phyloP scores from a whole-genome alignment of 2,888 invertebrate genomes.

The Bruchidius siliquastri region DNA sequence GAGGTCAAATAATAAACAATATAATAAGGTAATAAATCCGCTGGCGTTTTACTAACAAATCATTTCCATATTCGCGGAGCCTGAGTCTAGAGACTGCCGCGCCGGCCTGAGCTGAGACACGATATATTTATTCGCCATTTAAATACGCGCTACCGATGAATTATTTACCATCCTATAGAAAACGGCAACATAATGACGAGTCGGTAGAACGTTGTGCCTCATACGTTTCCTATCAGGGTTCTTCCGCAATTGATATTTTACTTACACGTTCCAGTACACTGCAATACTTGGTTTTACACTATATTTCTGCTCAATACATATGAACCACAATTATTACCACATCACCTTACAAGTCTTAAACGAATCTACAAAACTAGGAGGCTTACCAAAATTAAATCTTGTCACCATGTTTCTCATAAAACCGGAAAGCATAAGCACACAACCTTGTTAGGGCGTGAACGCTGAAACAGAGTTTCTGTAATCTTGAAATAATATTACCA shows the following conservation, averaged over 20 bases:
- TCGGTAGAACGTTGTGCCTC: background rate
- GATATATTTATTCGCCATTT: slow-evolving; percentile 21
- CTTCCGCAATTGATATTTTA: background rate
- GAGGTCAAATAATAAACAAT: slow-evolving; percentile 33
- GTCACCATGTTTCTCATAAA: too few species aligned
- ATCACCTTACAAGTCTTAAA: too few species aligned
- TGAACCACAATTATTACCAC: too few species aligned
- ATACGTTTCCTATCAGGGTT: background rate
- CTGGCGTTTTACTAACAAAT: slow-evolving; percentile 19
- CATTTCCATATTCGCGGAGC: slow-evolving; percentile 25
- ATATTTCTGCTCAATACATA: too few species aligned
- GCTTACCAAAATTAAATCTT: too few species aligned
- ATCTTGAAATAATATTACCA: too few species aligned
- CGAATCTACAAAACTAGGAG: too few species aligned
- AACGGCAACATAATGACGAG: background rate
- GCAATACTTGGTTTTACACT: background rate
- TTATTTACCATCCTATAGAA: slow-evolving; percentile 12
- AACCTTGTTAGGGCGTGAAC: too few species aligned
- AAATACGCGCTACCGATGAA: slow-evolving; percentile 15
- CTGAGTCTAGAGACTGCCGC: background rate
- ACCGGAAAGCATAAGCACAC: too few species aligned
- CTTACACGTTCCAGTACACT: background rate
- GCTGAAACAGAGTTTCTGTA: too few species aligned
- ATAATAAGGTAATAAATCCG: slow-evolving; percentile 33
- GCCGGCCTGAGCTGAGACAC: slow-evolving; percentile 6